Evolutionary conservation across 2,113 vertebrate genomes (phyloP).

Genomic region (Lepisosteus oculatus): DNA sequence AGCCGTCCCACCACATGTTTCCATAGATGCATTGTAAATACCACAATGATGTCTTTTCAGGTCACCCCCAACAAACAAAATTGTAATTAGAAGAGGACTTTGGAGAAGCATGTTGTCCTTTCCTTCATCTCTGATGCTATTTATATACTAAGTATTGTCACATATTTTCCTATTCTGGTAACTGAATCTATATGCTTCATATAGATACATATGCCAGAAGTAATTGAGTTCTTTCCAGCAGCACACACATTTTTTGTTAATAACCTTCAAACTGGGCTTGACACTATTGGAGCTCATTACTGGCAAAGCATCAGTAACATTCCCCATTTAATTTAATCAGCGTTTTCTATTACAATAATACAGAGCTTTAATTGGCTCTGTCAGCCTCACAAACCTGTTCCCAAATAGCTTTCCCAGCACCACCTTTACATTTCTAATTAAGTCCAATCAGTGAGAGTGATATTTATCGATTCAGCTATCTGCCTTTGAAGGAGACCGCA

Average conservation of each 20-base stretch:
- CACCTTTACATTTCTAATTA: slow-evolving; percentile 63
- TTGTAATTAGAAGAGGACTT: too few relatives aligned
- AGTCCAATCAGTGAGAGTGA: slow-evolving; percentile 64
- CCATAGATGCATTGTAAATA: too few relatives aligned
- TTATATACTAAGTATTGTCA: too few relatives aligned
- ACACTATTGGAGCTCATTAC: slow-evolving; percentile 17
- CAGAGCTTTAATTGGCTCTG: slow-evolving; percentile 60
- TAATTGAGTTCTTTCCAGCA: slow-evolving; percentile 1
- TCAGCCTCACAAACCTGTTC: slow-evolving; percentile 57
- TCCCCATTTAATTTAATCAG: slow-evolving; percentile 49
- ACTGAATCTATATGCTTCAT: neutral
- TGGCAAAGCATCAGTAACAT: slow-evolving; percentile 17
- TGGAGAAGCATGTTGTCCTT: too few relatives aligned
- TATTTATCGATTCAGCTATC: slow-evolving; percentile 65
- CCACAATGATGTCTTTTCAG: too few relatives aligned
- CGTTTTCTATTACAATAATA: slow-evolving; percentile 53
- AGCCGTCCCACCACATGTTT: neutral
- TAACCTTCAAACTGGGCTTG: slow-evolving; percentile 32
- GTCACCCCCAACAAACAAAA: too few relatives aligned
- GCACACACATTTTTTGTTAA: slow-evolving; percentile 8
- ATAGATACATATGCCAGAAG: slow-evolving; percentile 7
- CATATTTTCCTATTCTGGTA: too few relatives aligned
- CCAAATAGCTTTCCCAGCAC: slow-evolving; percentile 53
- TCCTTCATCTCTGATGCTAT: too few relatives aligned
- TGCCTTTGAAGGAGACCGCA: slow-evolving; percentile 51